These are phyloP conservation scores for Ptychochromis oligacanthus DNA, from an alignment of 2,113 vertebrate species.

Conservation along the genomic window DNA sequence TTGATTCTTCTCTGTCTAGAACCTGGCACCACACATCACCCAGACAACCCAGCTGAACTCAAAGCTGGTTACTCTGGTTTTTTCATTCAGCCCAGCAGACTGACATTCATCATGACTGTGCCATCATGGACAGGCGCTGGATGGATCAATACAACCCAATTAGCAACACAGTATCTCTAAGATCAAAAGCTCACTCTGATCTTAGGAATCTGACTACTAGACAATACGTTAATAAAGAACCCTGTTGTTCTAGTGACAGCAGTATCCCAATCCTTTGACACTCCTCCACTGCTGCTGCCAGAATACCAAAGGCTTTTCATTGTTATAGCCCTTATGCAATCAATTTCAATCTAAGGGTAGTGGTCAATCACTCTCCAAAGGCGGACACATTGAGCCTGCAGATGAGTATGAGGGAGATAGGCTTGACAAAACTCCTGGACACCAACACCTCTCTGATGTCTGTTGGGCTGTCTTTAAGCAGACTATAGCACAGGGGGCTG, in stretches of 20 bases:
- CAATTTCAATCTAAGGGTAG: constrained; percentile 75
- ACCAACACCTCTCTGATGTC: constrained; percentile 24
- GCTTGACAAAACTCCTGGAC: constrained; percentile 49
- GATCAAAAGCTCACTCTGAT: constrained; percentile 62
- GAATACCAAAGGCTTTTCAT: constrained; percentile 70
- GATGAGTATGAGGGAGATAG: constrained; percentile 50
- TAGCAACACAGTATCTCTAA: constrained; percentile 67
- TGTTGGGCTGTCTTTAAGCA: constrained; percentile 33
- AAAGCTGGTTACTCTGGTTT: constrained; percentile 27
- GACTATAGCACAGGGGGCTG: constrained; percentile 29
- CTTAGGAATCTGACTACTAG: constrained; percentile 54
- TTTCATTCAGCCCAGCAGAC: constrained; percentile 49
- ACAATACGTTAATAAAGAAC: constrained; percentile 66
- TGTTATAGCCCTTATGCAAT: constrained; percentile 73
- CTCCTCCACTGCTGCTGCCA: constrained; percentile 22
- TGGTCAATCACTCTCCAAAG: constrained; percentile 69
- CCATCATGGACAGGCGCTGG: constrained; percentile 43
- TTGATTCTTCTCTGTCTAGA: constrained; percentile 6
- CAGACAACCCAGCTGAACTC: not conserved
- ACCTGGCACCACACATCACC: not conserved
- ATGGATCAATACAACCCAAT: constrained; percentile 73
- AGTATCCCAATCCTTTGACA: constrained; percentile 58
- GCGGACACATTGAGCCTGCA: constrained; percentile 55
- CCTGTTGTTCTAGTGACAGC: constrained; percentile 69
- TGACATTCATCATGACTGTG: constrained; percentile 63